phyloP scores from a whole-genome alignment of 2,797 vertebrate genomes.

The Furcifer pardalis region DNA sequence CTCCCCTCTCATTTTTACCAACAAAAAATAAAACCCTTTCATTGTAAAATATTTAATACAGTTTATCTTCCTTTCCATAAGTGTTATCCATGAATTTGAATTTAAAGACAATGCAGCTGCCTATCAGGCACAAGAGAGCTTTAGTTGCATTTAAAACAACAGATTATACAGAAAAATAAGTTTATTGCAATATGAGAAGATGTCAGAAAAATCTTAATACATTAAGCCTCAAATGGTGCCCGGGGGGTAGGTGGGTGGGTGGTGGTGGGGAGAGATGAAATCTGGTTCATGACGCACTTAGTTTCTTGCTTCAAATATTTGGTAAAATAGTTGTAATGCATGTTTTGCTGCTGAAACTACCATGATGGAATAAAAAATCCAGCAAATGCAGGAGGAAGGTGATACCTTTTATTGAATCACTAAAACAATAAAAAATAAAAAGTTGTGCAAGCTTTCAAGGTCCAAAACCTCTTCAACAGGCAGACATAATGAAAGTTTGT shows the following conservation, averaged over 20 bases:
- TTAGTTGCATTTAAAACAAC: constrained; percentile 14
- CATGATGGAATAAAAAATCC: no score
- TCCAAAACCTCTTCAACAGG: no score
- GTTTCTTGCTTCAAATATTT: background rate
- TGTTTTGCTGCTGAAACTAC: no score
- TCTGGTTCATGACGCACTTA: background rate
- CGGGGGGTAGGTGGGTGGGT: no score
- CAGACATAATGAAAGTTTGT: no score
- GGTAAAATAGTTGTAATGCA: background rate
- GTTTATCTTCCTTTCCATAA: constrained; percentile 33
- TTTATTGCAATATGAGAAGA: constrained; percentile 4
- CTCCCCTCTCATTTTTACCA: background rate
- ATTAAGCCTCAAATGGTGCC: background rate
- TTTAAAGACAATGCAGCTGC: background rate
- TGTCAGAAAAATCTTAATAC: background rate
- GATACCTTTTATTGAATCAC: no score
- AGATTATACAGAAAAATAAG: constrained; percentile 27
- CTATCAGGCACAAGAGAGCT: constrained; percentile 8
- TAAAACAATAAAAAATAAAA: no score
- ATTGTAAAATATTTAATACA: background rate
- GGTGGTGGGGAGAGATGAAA: background rate
- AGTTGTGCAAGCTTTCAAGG: no score
- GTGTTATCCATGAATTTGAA: background rate
- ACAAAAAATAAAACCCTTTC: constrained; percentile 1
- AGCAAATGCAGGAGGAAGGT: no score